Evolutionary conservation across 2,888 invertebrate genomes (phyloP), one percentile per base, ranked within the genome.

Genomic region (Ophion ventricosus): DNA sequence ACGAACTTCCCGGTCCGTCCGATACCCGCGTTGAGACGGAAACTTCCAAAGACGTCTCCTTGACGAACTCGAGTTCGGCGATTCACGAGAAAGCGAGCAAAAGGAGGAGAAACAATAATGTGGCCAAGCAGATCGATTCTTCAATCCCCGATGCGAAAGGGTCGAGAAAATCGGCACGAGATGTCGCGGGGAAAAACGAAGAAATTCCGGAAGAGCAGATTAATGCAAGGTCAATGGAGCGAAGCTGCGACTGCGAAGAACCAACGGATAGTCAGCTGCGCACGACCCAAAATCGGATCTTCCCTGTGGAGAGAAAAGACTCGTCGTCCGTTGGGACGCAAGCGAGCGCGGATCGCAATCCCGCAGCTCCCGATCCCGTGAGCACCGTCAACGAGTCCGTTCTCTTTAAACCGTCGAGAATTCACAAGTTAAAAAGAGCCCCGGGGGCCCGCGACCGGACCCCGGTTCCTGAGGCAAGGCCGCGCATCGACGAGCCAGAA

Each of bases 371-470:
- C 11, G 57, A 40, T 29, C n/a, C 35, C 20, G 40, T 63, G 40
- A 75, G n/a, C 29, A 77, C 67, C 43, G 80, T 74, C 20, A 59
- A 84, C 57, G 75, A 84, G 25, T 70, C 75, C 8, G 63, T 66
- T n/a, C 20, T 78, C 26, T 75, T 49, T 7, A 82, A 76, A 76
- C 84, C 84, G 1, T 84, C 84, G 43, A 82, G 70, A 66, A 84
- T 84, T 63, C 84, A 82, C 43, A 84, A 72, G 74, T 73, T 82
- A 2, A 76, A 77, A 20, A 72, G 43, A 49, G 17, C 14, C 63
- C 26, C 26, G 8, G 14, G 35, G 0, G 11, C 29, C 0, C 63
- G 73, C n/a, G 59, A 26, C 14, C 66, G 56, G 8, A 23, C 35
- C 3, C 14, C 23, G 23, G 14, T 25, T 14, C 57, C 14, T 8